These are phyloP conservation scores for Dermolepida albohirtum DNA, from an alignment of 2,888 invertebrate species.

Conservation along the genomic window DNA sequence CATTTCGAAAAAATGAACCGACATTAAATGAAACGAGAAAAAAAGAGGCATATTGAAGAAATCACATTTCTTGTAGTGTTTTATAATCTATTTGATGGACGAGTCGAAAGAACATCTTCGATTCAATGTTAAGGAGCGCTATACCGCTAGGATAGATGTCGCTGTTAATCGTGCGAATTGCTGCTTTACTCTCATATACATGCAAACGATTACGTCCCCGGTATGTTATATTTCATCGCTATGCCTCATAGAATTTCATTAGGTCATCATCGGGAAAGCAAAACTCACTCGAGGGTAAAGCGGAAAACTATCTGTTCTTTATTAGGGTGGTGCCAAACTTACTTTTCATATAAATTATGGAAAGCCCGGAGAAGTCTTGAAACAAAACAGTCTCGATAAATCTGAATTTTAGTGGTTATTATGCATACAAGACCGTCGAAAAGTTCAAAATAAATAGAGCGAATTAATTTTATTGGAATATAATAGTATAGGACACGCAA, in stretches of 20 bases:
- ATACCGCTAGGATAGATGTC: slow-evolving; percentile 47
- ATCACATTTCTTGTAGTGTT: no score
- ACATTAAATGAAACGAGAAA: no score
- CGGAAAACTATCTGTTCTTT: slow-evolving; percentile 59
- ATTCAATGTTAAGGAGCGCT: no score
- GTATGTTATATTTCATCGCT: slow-evolving; percentile 59
- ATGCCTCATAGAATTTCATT: slow-evolving; percentile 63
- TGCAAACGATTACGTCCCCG: slow-evolving; percentile 58
- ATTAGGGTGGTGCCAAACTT: slow-evolving; percentile 62
- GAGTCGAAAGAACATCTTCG: no score
- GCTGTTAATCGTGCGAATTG: slow-evolving; percentile 52
- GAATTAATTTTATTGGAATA: no score
- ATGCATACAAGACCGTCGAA: no score
- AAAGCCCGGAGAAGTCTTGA: neutral
- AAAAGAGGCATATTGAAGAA: no score
- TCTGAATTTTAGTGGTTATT: no score
- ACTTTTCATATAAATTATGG: slow-evolving; percentile 27
- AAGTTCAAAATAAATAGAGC: no score
- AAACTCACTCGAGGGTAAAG: slow-evolving; percentile 60
- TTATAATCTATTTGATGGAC: no score
- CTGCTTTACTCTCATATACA: slow-evolving; percentile 58
- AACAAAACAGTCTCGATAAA: neutral
- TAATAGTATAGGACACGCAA: no score
- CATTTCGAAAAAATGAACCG: no score
- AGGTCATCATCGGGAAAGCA: slow-evolving; percentile 60